Base-by-base conservation (phyloP, 2,113 vertebrate genomes). In the Pomatorhinus ruficollis region DNA sequence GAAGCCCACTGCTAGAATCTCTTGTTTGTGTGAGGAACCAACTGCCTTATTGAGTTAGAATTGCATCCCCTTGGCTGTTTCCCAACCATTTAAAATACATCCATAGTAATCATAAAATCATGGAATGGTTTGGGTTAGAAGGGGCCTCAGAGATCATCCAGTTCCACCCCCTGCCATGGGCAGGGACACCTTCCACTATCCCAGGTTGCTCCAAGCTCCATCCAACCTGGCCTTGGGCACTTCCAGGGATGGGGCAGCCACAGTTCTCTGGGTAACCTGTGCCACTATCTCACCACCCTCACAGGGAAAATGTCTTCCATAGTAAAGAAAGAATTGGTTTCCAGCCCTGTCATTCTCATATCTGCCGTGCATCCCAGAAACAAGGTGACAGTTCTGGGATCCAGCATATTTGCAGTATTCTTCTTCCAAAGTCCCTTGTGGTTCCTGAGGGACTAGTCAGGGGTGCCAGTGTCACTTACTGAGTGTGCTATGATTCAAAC, bases 251-350 rank as follows among this genome's bases (percentile, higher is more conserved):
- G 40, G 17, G 11, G 6, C 17, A 68, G 20, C 24, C 54, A 27
- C n/a, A 83, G 30, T 69, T 1, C 70, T 69, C 54, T 61, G 47
- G 24, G 10, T 2, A 66, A 0, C 19, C n/a, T 76, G 10, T 76
- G n/a, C 54, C 40, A 61, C 1, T 0, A 0, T 2, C 28, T 19
- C 25, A 10, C 4, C 49, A 42, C 8, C 22, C 25, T 49, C 49
- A 8, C 18, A 25, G n/a, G 40, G n/a, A 12, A 83, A 33, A 69
- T 47, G 2, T 10, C 30, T 49, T 23, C 47, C 25, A 23, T 4
- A 19, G 14, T 35, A 70, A 64, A 35, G 35, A 49, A 40, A 19
- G 30, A 18, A 44, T 35, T 45, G 47, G 6, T 37, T 83, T 86
- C 30, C 54, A 63, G 20, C 15, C 5, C 25, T 37, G 40, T 15